phyloP scores from a whole-genome alignment of 1,140 invertebrate species.

The Aphelenchoides avenae region DNA sequence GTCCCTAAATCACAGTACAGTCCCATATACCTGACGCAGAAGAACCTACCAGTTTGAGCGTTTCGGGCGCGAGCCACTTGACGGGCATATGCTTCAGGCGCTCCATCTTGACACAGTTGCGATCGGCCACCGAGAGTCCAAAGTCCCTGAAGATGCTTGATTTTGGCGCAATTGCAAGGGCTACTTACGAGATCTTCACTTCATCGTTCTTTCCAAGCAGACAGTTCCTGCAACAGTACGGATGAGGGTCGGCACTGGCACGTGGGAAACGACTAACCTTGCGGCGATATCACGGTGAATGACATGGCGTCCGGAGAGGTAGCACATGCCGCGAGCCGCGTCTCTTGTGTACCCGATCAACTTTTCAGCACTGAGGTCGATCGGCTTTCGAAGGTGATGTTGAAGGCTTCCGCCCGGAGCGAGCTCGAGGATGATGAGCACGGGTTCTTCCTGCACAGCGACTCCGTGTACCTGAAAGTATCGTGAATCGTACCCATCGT shows the following conservation, averaged over 20 bases:
- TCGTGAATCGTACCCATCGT: too few relatives aligned
- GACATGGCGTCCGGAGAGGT: constrained; percentile 85
- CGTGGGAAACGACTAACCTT: constrained; percentile 9
- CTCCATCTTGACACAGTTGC: constrained; percentile 18
- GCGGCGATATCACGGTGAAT: too few relatives aligned
- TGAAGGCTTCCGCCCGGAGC: constrained; percentile 70
- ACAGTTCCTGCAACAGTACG: constrained; percentile 15
- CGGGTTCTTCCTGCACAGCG: constrained; percentile 91
- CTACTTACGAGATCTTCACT: constrained; percentile 27
- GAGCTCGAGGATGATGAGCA: constrained; percentile 98
- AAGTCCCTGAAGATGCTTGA: constrained; percentile 24
- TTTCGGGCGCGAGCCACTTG: constrained; percentile 32
- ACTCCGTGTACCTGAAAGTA: too few relatives aligned
- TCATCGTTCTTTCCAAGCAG: constrained; percentile 12
- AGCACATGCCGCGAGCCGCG: constrained; percentile 90
- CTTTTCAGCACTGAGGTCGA: constrained; percentile 17
- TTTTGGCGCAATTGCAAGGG: too few relatives aligned
- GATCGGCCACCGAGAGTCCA: constrained; percentile 27
- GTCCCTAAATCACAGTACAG: too few relatives aligned
- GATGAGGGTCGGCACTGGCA: too few relatives aligned
- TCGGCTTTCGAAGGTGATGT: constrained; percentile 9
- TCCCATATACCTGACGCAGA: too few relatives aligned
- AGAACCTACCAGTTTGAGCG: background rate
- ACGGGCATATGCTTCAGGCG: constrained; percentile 37
- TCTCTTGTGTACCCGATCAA: constrained; percentile 72